These are phyloP conservation scores for Choreutis nemorana DNA, from an alignment of 2,888 invertebrate species.

Conservation along the genomic window DNA sequence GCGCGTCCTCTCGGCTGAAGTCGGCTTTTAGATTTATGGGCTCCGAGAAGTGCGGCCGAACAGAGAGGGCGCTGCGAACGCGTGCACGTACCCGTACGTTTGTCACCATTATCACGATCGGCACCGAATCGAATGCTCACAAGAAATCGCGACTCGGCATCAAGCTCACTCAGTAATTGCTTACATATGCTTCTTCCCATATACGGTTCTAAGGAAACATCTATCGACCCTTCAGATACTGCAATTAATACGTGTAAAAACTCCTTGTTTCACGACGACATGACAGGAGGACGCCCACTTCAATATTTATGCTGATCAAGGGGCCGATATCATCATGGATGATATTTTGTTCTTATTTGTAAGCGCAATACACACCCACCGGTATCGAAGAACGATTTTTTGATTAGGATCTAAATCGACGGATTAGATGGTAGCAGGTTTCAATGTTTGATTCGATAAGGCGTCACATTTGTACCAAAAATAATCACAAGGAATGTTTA, in stretches of 20 bases:
- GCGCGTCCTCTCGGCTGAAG: slow-evolving; percentile 45
- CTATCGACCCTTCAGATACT: slow-evolving; percentile 7
- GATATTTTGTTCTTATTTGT: slow-evolving; percentile 21
- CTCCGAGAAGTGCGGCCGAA: slow-evolving; percentile 29
- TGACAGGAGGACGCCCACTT: slow-evolving; percentile 40
- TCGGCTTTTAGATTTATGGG: slow-evolving; percentile 49
- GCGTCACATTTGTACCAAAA: too few relatives aligned
- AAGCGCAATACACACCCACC: too few relatives aligned
- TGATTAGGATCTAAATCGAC: slow-evolving; percentile 17
- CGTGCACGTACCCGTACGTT: slow-evolving; percentile 36
- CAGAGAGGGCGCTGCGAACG: slow-evolving; percentile 31
- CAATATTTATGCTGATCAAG: slow-evolving; percentile 51
- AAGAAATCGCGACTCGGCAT: slow-evolving; percentile 10
- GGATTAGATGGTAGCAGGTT: too few relatives aligned
- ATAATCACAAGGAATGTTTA: too few relatives aligned
- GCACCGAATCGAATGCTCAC: slow-evolving; percentile 18
- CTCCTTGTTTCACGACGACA: slow-evolving; percentile 37
- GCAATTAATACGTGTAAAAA: slow-evolving; percentile 17
- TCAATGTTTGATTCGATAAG: too few relatives aligned
- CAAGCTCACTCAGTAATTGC: slow-evolving; percentile 27
- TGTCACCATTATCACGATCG: slow-evolving; percentile 48
- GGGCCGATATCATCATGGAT: slow-evolving; percentile 23
- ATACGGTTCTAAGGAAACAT: slow-evolving; percentile 12
- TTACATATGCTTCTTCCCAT: slow-evolving; percentile 21
- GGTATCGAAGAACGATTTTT: slow-evolving; percentile 24